Evolutionary conservation across 1,140 invertebrate genomes (phyloP).

Genomic region (Diabrotica undecimpunctata): DNA sequence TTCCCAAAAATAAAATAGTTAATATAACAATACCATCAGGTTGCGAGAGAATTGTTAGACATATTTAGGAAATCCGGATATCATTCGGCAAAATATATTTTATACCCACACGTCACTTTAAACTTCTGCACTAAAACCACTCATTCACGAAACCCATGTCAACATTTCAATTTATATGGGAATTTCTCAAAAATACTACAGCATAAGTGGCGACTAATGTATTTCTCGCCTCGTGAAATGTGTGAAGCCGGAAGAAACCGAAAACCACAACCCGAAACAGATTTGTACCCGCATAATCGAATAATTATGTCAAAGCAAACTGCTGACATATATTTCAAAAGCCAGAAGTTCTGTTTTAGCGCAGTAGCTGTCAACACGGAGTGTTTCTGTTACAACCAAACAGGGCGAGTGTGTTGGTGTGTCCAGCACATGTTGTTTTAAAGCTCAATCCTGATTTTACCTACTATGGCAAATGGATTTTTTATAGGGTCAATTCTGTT

Average conservation of each 20-base stretch:
- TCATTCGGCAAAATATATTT: no score
- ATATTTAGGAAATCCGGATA: no score
- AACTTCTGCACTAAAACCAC: no score
- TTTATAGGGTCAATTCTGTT: no score
- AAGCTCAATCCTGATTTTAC: no score
- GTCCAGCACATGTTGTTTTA: constrained; percentile 8
- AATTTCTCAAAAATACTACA: not conserved
- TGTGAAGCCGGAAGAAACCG: constrained; percentile 11
- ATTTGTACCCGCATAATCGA: constrained; percentile 16
- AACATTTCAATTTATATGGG: no score
- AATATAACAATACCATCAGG: no score
- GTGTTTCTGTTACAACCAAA: not conserved
- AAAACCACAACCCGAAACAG: constrained; percentile 14
- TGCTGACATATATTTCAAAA: constrained; percentile 14
- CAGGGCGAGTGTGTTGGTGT: not conserved
- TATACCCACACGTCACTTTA: no score
- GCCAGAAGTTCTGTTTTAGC: not conserved
- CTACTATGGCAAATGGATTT: no score
- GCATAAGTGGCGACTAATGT: not conserved
- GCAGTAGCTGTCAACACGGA: constrained; percentile 6
- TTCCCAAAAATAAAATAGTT: no score
- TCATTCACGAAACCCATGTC: no score
- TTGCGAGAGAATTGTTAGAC: no score
- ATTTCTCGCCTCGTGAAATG: not conserved
- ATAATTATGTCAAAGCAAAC: constrained; percentile 13